These are phyloP conservation scores for Phallusia fumigata DNA, from an alignment of 23 tunicate genomes.

Conservation along the genomic window DNA sequence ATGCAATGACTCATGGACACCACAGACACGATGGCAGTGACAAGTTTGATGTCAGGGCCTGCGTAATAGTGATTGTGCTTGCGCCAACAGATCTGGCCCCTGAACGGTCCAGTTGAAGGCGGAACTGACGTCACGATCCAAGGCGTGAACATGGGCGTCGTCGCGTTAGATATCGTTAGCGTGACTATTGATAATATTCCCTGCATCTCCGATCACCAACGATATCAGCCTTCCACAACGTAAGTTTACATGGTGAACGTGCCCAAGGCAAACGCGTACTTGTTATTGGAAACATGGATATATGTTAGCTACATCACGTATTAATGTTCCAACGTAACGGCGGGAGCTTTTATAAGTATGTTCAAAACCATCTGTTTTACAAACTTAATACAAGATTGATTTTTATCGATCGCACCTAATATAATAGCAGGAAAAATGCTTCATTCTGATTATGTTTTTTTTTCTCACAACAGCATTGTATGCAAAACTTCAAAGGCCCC, in stretches of 20 bases:
- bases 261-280: too few relatives aligned
- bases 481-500: not conserved
- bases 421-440: too few relatives aligned
- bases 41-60: too few relatives aligned
- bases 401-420: not conserved
- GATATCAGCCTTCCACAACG: constrained; percentile 6
- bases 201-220: not conserved
- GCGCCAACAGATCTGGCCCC: not conserved
- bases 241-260: not conserved
- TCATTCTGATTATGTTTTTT: not conserved
- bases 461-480: not conserved
- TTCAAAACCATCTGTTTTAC: too few relatives aligned
- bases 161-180: not conserved
- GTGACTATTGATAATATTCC: not conserved
- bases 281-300: too few relatives aligned
- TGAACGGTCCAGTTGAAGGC: not conserved
- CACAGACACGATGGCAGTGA: too few relatives aligned
- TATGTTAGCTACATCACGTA: too few relatives aligned
- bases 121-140: constrained; percentile 3
- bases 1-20: too few relatives aligned
- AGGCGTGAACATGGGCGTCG: not conserved
- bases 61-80: too few relatives aligned
- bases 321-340: too few relatives aligned
- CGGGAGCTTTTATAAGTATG: too few relatives aligned
- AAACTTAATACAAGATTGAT: not conserved